Evolutionary conservation across 2,113 vertebrate genomes (phyloP), one percentile per base, ranked within the genome.

Genomic region (Rhinoderma darwinii): DNA sequence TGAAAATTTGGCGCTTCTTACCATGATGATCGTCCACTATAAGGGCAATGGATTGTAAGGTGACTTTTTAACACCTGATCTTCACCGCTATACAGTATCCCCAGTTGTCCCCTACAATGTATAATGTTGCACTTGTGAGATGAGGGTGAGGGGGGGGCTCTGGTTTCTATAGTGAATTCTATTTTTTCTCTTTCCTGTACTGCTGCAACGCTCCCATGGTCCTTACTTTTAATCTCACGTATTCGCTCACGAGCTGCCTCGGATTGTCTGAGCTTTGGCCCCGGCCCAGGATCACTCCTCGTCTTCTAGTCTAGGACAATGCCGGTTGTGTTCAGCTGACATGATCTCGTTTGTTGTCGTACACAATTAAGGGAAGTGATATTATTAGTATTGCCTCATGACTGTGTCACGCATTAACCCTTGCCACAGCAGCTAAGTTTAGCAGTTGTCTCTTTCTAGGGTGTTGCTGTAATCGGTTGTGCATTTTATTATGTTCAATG

Each of bases 291-390:
- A 82, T 61, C 11, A 56, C 79, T 75, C 79, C 86, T 59, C 35
- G 37, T 63, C 86, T 82, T 41, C 14, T 43, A 86, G 25, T 20
- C 43, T 32, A 7, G 68, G 68, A 87, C 86, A 87, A 87, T 87
- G 70, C 18, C 41, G 41, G 78, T 50, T 82, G 66, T 87, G 86
- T 87, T 82, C 27, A 63, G 50, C 79, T 82, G 68, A 75, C 51
- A 82, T 82, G 50, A 63, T 82, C 63, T 74, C n/a, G 86, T 87
- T 87, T 86, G 77, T 86, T 87, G 86, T 87, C 59, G 70, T 82
- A 63, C 86, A 87, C 86, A 87, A 87, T 87, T 87, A 87, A 75
- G 78, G 86, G 86, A 87, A 87, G 79, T 87, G 78, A 82, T 87
- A 75, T 82, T 87, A 73, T 87, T 87, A 80, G 54, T 87, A 75